These are phyloP conservation scores for Ctenosaura bakeri DNA, from an alignment of 2,797 vertebrate species.

Conservation along the genomic window DNA sequence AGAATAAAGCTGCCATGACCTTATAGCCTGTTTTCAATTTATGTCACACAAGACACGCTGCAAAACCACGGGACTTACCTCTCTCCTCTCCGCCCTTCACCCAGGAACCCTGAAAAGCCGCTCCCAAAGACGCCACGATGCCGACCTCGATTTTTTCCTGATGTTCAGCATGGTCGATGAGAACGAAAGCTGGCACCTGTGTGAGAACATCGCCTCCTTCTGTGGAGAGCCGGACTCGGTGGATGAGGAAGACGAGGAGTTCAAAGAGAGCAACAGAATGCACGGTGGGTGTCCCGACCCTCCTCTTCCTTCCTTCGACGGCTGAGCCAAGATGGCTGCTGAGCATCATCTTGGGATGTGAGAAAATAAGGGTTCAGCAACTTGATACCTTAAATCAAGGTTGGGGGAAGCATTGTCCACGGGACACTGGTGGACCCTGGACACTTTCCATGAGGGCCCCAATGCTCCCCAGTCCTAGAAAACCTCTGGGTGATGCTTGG, in stretches of 20 bases:
- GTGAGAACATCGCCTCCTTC: conserved; percentile 79
- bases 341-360: not conserved
- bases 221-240: conserved; percentile 77
- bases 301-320: not conserved
- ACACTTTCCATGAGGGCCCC: no score
- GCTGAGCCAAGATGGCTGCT: no score
- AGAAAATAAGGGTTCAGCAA: not conserved
- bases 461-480: no score
- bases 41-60: not conserved
- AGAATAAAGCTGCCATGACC: not conserved
- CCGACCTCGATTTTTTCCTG: conserved; percentile 81
- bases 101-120: conserved; percentile 73
- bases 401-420: no score
- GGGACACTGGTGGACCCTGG: no score
- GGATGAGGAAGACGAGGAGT: conserved; percentile 78
- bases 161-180: conserved; percentile 87
- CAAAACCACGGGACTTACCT: not conserved
- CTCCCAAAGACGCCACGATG: conserved; percentile 71
- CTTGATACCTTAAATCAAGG: no score
- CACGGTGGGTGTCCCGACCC: conserved; percentile 74
- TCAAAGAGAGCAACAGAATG: conserved; percentile 83
- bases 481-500: no score
- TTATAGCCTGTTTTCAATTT: not conserved
- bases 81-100: conserved; percentile 15
- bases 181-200: conserved; percentile 86